Base-by-base conservation (phyloP, 2,113 vertebrate species). In the Gymnobelideus leadbeateri region DNA sequence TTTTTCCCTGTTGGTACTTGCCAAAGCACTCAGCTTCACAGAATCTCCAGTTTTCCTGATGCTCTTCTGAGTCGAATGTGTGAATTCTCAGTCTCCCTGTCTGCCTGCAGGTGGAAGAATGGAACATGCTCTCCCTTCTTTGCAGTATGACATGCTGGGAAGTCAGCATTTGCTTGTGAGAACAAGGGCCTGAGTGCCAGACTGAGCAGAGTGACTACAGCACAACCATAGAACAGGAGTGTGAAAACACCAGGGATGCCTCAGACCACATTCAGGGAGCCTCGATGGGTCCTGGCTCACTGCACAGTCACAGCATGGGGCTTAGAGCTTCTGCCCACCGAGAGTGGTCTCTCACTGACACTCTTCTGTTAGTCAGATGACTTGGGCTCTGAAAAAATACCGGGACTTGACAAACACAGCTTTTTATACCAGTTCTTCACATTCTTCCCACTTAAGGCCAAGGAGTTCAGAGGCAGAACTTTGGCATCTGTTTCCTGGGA, bases 11-110 rank as follows among this genome's bases (percentile, higher is more conserved):
- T 93, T 90, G 89, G 94, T 96, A 31, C 93, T 93, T 94, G 93
- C 55, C 53, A 0, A 0, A 77, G 31, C 12, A 0, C 46, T 37
- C 91, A 43, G 93, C 96, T 84, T 98, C 51, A 1, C 55, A 91
- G 91, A 84, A 8, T 43, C 68, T 84, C n/a, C 68, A 8, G n/a
- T 43, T 77, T 77, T n/a, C 61, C 61, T 37, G 14, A 7, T 37
- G 14, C 4, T 37, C 8, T 89, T 95, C 93, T 91, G 93, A 93
- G 55, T 19, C 91, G 52, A 84, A 50, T 91, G 43, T 93, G 55
- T 96, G 93, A 95, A 52, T 92, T 91, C 61, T 94, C n/a, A 43
- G 50, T 51, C 25, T 90, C 92, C 57, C 57, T 55, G 96, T 92
- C 21, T 90, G 92, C 57, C 57, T 89, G 96, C 92, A 94, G 94